Evolutionary conservation across 1,140 invertebrate genomes (phyloP).

Genomic region (Harpegnathos saltator): DNA sequence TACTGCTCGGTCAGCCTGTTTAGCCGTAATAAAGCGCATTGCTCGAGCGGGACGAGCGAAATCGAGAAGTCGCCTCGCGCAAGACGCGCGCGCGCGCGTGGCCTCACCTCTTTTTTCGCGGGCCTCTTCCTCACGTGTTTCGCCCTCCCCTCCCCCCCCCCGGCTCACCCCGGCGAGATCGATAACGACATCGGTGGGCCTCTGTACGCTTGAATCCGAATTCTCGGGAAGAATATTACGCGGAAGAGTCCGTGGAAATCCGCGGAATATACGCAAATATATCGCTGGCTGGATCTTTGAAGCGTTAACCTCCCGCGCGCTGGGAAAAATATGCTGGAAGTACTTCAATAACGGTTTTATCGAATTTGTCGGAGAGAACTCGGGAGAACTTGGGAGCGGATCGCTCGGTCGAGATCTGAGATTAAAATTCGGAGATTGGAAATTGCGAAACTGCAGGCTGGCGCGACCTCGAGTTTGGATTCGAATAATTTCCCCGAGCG

Average conservation of each 20-base stretch:
- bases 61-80: constrained; percentile 43
- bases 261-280: not conserved
- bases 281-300: too few relatives aligned
- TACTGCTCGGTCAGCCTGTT: constrained; percentile 78
- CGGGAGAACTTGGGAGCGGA: too few relatives aligned
- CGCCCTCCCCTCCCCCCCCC: too few relatives aligned
- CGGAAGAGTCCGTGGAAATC: not conserved
- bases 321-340: not conserved
- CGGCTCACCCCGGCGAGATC: too few relatives aligned
- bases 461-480: too few relatives aligned
- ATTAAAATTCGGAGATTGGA: too few relatives aligned
- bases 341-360: not conserved
- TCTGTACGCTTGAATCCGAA: not conserved
- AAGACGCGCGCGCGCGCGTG: constrained; percentile 32
- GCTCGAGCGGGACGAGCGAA: constrained; percentile 38
- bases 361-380: not conserved
- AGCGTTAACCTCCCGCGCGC: not conserved
- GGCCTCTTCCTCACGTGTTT: too few relatives aligned
- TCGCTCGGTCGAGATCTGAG: too few relatives aligned
- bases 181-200: not conserved
- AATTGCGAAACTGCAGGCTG: too few relatives aligned
- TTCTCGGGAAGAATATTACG: not conserved
- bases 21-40: constrained; percentile 79
- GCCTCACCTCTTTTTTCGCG: not conserved
- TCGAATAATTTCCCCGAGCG: too few relatives aligned